Percentiles rank a stretch among this genome's conserved stretches.
phyloP scores from a whole-genome alignment of 2,113 vertebrate genomes.

The Engraulis encrasicolus region DNA sequence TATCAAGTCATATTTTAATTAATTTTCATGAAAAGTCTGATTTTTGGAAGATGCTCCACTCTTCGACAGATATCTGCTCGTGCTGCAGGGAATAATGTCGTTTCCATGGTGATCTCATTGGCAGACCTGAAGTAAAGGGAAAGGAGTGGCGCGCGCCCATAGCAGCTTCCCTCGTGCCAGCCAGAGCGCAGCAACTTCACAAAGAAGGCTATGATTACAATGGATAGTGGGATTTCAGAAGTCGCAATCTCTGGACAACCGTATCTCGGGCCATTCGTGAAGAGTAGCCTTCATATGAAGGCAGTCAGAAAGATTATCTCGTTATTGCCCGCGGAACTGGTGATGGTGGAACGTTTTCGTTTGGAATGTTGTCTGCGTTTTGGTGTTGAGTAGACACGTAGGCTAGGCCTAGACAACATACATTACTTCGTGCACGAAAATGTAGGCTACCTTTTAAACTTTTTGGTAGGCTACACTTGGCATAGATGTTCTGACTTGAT shows the following conservation, averaged over 20 bases:
- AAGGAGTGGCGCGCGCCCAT: slow-evolving; percentile 21
- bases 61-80: slow-evolving; percentile 21
- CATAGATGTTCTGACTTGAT: too few relatives aligned
- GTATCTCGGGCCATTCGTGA: too few relatives aligned
- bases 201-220: slow-evolving; percentile 9
- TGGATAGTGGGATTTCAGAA: slow-evolving; percentile 16
- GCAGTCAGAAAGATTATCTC: neutral
- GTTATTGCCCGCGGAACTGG: neutral
- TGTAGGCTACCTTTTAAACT: neutral
- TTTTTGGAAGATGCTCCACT: neutral
- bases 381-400: neutral
- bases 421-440: neutral
- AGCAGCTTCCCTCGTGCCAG: slow-evolving; percentile 27
- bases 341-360: neutral
- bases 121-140: slow-evolving; percentile 36
- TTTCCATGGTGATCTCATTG: slow-evolving; percentile 50
- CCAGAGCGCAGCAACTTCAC: slow-evolving; percentile 20
- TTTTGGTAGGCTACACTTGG: too few relatives aligned
- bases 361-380: neutral
- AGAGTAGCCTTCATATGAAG: neutral
- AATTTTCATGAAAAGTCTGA: neutral
- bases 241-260: neutral
- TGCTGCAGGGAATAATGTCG: slow-evolving; percentile 39
- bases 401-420: neutral
- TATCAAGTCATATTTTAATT: slow-evolving; percentile 2